Percentiles rank a stretch among this genome's conserved stretches.
These are phyloP conservation scores for Cliona cf. orientalis DNA, from an alignment of 37 sponge, comb jelly and placozoan genomes.

Conservation along the genomic window DNA sequence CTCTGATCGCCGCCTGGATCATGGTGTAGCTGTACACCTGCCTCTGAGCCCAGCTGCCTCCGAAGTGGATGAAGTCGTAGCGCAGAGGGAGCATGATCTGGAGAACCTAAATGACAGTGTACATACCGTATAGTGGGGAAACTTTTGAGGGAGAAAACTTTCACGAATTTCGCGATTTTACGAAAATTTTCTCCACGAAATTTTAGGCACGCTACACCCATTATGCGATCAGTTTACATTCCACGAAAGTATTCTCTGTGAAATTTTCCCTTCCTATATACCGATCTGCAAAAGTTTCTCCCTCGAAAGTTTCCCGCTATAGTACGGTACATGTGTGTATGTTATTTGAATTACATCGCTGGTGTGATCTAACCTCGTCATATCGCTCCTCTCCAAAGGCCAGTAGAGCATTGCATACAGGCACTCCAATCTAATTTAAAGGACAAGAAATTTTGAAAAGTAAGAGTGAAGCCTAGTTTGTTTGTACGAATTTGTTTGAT, in stretches of 20 bases:
- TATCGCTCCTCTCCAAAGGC: slow-evolving; percentile 65
- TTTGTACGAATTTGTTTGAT: not conserved
- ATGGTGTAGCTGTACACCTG: slow-evolving; percentile 75
- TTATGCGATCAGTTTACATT: too few species aligned
- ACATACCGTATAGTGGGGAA: not conserved
- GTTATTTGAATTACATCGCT: too few species aligned
- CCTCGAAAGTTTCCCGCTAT: too few species aligned
- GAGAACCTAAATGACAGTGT: slow-evolving; percentile 58
- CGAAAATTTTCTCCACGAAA: too few species aligned
- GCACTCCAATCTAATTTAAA: slow-evolving; percentile 75
- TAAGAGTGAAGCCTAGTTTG: too few species aligned
- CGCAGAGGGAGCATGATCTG: slow-evolving; percentile 75
- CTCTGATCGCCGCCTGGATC: slow-evolving; percentile 79
- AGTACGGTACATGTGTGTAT: too few species aligned
- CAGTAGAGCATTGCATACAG: slow-evolving; percentile 55
- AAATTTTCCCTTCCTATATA: too few species aligned
- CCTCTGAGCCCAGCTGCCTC: slow-evolving; percentile 91
- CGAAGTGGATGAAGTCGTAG: slow-evolving; percentile 52
- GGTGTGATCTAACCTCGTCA: slow-evolving; percentile 40
- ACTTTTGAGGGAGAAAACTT: not conserved
- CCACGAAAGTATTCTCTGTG: too few species aligned
- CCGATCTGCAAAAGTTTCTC: too few species aligned
- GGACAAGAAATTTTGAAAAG: too few species aligned
- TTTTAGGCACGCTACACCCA: too few species aligned
- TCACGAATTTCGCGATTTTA: too few species aligned